These are phyloP conservation scores for Drosophila setosimentum DNA, from an alignment of 2,888 invertebrate genomes.

Conservation along the genomic window DNA sequence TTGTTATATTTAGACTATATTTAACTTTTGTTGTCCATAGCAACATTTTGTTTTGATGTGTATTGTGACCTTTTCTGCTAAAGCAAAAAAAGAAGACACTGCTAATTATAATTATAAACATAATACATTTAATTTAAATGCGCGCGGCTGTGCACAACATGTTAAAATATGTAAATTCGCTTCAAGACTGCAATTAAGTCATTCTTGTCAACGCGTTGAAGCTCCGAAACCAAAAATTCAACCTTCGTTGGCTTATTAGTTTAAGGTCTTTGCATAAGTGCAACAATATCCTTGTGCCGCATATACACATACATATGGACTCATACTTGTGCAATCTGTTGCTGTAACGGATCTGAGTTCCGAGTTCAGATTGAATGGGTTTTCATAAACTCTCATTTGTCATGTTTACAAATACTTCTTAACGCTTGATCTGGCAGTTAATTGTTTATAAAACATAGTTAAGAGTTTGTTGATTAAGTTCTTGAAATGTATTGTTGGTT, in stretches of 20 bases:
- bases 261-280: slow-evolving; percentile 72
- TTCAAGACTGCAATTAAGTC: slow-evolving; percentile 60
- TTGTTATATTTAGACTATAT: slow-evolving; percentile 14
- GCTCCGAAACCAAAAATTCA: slow-evolving; percentile 29
- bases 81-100: slow-evolving; percentile 20
- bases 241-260: slow-evolving; percentile 73
- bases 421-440: slow-evolving; percentile 39
- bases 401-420: slow-evolving; percentile 34
- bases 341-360: slow-evolving; percentile 37
- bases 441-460: slow-evolving; percentile 17
- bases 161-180: slow-evolving; percentile 59
- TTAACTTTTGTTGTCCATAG: slow-evolving; percentile 22
- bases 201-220: slow-evolving; percentile 61
- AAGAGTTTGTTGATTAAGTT: slow-evolving; percentile 3
- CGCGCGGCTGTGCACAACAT: slow-evolving; percentile 46
- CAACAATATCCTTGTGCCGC: slow-evolving; percentile 65
- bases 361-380: slow-evolving; percentile 35
- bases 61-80: slow-evolving; percentile 68
- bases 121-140: slow-evolving; percentile 65
- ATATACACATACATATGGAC: neutral
- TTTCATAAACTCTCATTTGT: slow-evolving; percentile 58
- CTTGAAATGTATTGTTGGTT: slow-evolving; percentile 33
- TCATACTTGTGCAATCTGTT: slow-evolving; percentile 13
- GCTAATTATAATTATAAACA: slow-evolving; percentile 76
- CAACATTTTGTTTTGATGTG: slow-evolving; percentile 67